Evolutionary conservation across 2,888 invertebrate species (phyloP).

Genomic region (Holacanthella duospinosa): DNA sequence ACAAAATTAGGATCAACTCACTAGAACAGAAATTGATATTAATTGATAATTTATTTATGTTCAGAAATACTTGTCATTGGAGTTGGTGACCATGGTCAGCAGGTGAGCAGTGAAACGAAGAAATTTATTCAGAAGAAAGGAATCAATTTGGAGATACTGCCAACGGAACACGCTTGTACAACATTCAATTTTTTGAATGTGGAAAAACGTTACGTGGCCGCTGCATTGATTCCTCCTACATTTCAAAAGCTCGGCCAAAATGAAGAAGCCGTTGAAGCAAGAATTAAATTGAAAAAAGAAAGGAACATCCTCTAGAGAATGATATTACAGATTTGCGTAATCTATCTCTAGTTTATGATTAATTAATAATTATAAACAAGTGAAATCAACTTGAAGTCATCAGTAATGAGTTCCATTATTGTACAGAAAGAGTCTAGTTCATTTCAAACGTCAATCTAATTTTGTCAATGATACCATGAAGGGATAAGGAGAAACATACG

Average conservation of each 20-base stretch:
- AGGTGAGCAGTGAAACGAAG: conserved; percentile 41
- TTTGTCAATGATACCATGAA: too few species aligned
- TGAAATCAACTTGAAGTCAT: too few species aligned
- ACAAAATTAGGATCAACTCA: too few species aligned
- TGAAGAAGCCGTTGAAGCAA: conserved; percentile 1
- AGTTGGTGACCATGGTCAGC: conserved; percentile 51
- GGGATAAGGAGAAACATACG: too few species aligned
- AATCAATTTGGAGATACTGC: conserved; percentile 66
- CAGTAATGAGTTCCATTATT: too few species aligned
- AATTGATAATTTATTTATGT: conserved; percentile 29
- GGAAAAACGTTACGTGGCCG: conserved; percentile 60
- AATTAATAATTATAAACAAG: too few species aligned
- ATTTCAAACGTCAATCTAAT: too few species aligned
- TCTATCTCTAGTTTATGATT: too few species aligned
- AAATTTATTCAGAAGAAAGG: conserved; percentile 44
- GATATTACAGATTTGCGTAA: too few species aligned
- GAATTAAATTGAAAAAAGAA: not conserved
- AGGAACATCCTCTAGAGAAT: not conserved
- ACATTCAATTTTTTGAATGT: conserved; percentile 85
- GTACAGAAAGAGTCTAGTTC: too few species aligned
- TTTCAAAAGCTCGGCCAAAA: not conserved
- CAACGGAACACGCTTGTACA: conserved; percentile 72
- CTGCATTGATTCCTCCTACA: conserved; percentile 47
- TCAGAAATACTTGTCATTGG: conserved; percentile 51
- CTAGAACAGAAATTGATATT: not conserved